Evolutionary conservation across 2,797 vertebrate genomes (phyloP).

Genomic region (Ctenopoma multispine): DNA sequence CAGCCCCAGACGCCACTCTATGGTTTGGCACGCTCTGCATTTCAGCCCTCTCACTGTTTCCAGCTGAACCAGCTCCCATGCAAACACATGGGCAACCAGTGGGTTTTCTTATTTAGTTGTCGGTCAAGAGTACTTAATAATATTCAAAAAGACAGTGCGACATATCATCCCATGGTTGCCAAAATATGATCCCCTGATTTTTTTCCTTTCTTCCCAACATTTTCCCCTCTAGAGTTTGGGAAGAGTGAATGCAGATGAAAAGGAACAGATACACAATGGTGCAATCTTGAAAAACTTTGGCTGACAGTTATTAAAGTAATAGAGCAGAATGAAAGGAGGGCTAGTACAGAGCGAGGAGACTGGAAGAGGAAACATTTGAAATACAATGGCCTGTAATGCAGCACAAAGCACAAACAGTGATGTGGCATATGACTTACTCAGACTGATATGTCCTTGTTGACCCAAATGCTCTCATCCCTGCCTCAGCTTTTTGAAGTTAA

Average conservation of each 20-base stretch:
- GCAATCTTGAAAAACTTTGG: conserved; percentile 57
- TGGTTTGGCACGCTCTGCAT: conserved; percentile 80
- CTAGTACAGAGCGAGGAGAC: conserved; percentile 45
- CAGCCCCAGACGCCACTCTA: conserved; percentile 82
- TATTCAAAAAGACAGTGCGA: conserved; percentile 83
- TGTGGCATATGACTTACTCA: conserved; percentile 67
- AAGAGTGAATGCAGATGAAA: conserved; percentile 61
- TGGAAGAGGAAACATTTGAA: conserved; percentile 58
- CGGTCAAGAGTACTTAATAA: conserved; percentile 85
- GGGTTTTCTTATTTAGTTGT: conserved; percentile 83
- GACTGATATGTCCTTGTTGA: conserved; percentile 74
- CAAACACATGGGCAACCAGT: conserved; percentile 82
- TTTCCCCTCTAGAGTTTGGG: conserved; percentile 56
- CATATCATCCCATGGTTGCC: conserved; percentile 67
- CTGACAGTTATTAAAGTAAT: conserved; percentile 58
- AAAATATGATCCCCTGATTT: conserved; percentile 61
- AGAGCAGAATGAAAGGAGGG: conserved; percentile 44
- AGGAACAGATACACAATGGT: conserved; percentile 72
- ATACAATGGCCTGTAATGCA: conserved; percentile 56
- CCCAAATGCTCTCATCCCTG: conserved; percentile 72
- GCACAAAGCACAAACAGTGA: conserved; percentile 51
- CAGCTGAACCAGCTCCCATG: conserved; percentile 84
- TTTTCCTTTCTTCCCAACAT: conserved; percentile 31
- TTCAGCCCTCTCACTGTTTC: conserved; percentile 79
- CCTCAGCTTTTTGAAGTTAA: conserved; percentile 78